These are phyloP conservation scores for Dolomedes plantarius DNA, from an alignment of 2,888 invertebrate genomes.

Conservation along the genomic window DNA sequence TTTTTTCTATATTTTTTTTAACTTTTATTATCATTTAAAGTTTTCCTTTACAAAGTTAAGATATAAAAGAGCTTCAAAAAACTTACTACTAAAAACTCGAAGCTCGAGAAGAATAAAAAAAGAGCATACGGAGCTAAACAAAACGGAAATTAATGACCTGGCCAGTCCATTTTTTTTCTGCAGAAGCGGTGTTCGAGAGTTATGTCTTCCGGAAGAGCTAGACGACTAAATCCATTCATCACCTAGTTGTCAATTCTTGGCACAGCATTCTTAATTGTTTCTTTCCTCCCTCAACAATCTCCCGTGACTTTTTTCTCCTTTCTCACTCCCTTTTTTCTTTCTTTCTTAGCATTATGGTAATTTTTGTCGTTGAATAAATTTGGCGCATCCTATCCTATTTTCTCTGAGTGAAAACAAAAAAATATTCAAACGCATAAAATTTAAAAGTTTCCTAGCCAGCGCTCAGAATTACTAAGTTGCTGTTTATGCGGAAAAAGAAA, in stretches of 20 bases:
- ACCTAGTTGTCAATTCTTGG: slow-evolving; percentile 66
- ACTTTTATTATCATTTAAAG: slow-evolving; percentile 53
- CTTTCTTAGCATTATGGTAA: slow-evolving; percentile 65
- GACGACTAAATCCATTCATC: slow-evolving; percentile 62
- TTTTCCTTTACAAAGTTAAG: slow-evolving; percentile 34
- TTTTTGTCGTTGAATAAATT: slow-evolving; percentile 67
- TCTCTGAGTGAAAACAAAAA: not conserved
- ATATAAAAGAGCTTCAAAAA: slow-evolving; percentile 55
- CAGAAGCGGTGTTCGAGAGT: slow-evolving; percentile 58
- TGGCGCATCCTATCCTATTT: slow-evolving; percentile 23
- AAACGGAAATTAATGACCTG: slow-evolving; percentile 70
- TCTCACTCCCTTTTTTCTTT: slow-evolving; percentile 19
- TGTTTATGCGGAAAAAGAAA: slow-evolving; percentile 32
- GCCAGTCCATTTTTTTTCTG: slow-evolving; percentile 57
- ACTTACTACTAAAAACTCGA: slow-evolving; percentile 42
- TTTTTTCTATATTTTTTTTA: no score
- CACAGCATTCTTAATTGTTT: slow-evolving; percentile 68
- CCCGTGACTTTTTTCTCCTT: slow-evolving; percentile 19
- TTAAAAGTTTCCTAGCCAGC: not conserved
- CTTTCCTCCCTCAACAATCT: slow-evolving; percentile 9
- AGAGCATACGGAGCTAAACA: slow-evolving; percentile 58
- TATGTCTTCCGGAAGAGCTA: slow-evolving; percentile 65
- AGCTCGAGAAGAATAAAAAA: slow-evolving; percentile 37
- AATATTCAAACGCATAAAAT: not conserved
- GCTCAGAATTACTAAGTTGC: slow-evolving; percentile 13